Base-by-base conservation (phyloP, 30 jellyfish, hydroid and myxozoan genomes). In the Cassiopea andromeda region DNA sequence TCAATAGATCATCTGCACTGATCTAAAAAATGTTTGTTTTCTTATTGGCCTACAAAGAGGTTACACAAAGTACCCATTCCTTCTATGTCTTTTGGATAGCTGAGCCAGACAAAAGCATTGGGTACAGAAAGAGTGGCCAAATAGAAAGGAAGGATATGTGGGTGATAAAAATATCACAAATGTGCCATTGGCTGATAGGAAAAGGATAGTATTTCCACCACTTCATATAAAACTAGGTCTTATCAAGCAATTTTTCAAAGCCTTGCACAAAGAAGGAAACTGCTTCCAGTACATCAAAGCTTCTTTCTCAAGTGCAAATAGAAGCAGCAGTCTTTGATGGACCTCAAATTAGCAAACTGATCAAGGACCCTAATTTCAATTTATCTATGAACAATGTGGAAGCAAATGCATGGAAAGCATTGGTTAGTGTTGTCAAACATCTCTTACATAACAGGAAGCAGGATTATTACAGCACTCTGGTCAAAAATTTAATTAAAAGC, bases 11-110 rank as follows among this genome's bases (percentile, higher is more conserved):
- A 54, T 54, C 7, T 54, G 64, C 12, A 10, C 12, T 10, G 87
- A 78, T 49, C n/a, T 81, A 60, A 81, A 81, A 81, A 70, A 57
- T 47, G 85, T 81, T 17, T 7, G 68, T 16, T 16, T 82, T 69
- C 57, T 82, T 16, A 49, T 57, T 44, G 91, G 88, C 18, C 91
- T n/a, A 69, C 91, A 82, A 64, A 27, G 73, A 17, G 85, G 89
- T 57, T 82, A 54, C 57, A 82, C 91, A 59, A 82, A 82, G 67
- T 82, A n/a, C 64, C 91, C 91, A 4, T 82, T 89, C 68, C 64
- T 82, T 18, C 88, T 44, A 14, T 69, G 45, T n/a, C 7, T n/a
- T 8, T 69, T 7, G 60, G 43, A 73, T 5, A 54, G 64, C 7
- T 0, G 12, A 54, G 64, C 64, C 7, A 54, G 64, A 54, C 7